Conservation (phyloP, 2,113 vertebrate species). For the Psammodynastes pulverulentus region DNA sequence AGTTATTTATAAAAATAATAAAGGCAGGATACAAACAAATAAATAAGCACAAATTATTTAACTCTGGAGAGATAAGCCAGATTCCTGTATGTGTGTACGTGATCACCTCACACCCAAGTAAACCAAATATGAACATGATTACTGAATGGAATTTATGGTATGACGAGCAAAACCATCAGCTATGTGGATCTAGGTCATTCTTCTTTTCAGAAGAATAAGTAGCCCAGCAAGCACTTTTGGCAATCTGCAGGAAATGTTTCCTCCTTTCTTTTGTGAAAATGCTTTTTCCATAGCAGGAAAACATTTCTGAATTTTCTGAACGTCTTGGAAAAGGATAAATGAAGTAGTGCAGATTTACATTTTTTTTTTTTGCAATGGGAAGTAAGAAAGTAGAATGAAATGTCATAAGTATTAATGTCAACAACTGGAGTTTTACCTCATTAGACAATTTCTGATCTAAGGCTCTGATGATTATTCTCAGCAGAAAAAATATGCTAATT, state of each 20-base stretch:
- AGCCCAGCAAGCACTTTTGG: conserved; percentile 26
- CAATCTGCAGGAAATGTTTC: conserved; percentile 42
- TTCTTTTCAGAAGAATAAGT: conserved; percentile 44
- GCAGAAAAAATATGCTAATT: conserved; percentile 87
- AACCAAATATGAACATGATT: background rate
- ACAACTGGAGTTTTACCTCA: conserved; percentile 87
- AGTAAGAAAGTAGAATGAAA: conserved; percentile 59
- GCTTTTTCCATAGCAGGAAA: conserved; percentile 37
- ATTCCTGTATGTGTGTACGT: background rate
- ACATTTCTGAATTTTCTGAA: conserved; percentile 51
- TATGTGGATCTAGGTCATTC: conserved; percentile 38
- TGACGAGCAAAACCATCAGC: conserved; percentile 31
- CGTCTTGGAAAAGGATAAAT: conserved; percentile 59
- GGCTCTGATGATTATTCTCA: conserved; percentile 86
- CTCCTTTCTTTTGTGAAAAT: conserved; percentile 23
- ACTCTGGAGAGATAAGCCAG: background rate
- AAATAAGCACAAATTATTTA: background rate
- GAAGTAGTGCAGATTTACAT: conserved; percentile 66
- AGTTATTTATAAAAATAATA: background rate
- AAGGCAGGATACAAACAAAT: background rate
- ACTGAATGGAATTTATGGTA: conserved; percentile 41
- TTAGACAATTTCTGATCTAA: conserved; percentile 88
- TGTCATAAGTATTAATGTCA: conserved; percentile 83
- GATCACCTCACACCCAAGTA: conserved; percentile 21
- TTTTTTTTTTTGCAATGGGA: conserved; percentile 73